These are phyloP conservation scores for Todus mexicanus DNA, from an alignment of 2,797 vertebrate genomes.

Conservation along the genomic window DNA sequence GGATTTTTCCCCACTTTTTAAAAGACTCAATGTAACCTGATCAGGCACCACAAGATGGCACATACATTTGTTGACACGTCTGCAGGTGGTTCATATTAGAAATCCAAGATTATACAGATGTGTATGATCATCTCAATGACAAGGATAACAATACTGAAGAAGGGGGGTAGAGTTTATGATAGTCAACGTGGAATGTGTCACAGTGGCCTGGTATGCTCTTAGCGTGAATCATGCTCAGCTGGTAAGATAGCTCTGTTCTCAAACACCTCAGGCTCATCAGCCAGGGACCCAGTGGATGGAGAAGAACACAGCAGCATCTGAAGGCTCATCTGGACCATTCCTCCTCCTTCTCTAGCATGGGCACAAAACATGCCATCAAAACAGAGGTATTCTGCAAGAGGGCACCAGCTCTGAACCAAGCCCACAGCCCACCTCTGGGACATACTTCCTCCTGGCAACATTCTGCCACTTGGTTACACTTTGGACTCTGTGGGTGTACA, in stretches of 20 bases:
- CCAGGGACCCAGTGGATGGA: not conserved
- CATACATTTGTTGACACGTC: not conserved
- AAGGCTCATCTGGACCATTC: not conserved
- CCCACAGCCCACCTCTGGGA: not conserved
- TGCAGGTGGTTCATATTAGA: not conserved
- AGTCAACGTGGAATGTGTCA: not conserved
- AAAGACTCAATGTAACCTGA: not conserved
- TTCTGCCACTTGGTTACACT: not conserved
- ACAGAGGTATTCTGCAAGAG: not conserved
- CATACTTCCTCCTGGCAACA: not conserved
- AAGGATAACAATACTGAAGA: not conserved
- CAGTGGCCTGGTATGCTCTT: not conserved
- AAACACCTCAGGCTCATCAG: not conserved
- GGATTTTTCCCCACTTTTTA: not conserved
- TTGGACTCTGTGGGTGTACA: not conserved
- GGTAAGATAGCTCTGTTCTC: not conserved
- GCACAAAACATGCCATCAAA: not conserved
- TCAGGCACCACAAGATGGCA: conserved; percentile 12
- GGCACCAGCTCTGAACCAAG: not conserved
- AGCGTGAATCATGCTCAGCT: not conserved
- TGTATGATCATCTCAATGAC: fast-evolving
- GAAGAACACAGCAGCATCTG: conserved; percentile 7
- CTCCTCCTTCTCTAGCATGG: not conserved
- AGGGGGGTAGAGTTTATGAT: not conserved
- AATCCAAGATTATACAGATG: not conserved